Evolutionary conservation across 2,113 vertebrate species (phyloP).

Genomic region (Verasper variegatus): DNA sequence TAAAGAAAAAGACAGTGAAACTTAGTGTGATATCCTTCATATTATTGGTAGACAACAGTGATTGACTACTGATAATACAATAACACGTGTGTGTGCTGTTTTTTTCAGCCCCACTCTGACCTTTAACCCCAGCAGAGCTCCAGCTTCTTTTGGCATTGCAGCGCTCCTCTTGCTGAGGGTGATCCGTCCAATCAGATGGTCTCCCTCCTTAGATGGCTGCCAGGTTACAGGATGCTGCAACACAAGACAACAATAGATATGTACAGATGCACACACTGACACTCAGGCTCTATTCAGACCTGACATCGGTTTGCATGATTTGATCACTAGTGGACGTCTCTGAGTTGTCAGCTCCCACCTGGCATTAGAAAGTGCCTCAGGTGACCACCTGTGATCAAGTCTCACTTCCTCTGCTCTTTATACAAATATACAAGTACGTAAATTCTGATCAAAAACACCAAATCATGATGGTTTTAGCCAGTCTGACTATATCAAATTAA

Average conservation of each 20-base stretch:
- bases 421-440: too few relatives aligned
- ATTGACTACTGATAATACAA: background rate
- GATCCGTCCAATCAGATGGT: slow-evolving; percentile 96
- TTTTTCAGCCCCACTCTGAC: slow-evolving; percentile 68
- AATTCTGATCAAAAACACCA: too few relatives aligned
- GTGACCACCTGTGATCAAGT: too few relatives aligned
- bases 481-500: too few relatives aligned
- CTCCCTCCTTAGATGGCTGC: slow-evolving; percentile 98
- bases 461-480: too few relatives aligned
- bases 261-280: background rate
- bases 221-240: slow-evolving; percentile 96
- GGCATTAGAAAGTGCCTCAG: too few relatives aligned
- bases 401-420: too few relatives aligned
- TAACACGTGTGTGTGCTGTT: background rate
- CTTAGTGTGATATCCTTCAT: background rate
- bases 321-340: background rate
- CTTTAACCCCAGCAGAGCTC: slow-evolving; percentile 94
- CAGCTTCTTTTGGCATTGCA: slow-evolving; percentile 97
- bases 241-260: background rate
- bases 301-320: background rate
- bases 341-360: too few relatives aligned
- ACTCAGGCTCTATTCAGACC: background rate
- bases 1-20: slow-evolving; percentile 45
- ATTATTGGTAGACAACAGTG: background rate
- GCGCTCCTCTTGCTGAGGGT: slow-evolving; percentile 96